These are phyloP conservation scores for Urocolius indicus DNA, from an alignment of 2,113 vertebrate genomes.

Conservation along the genomic window DNA sequence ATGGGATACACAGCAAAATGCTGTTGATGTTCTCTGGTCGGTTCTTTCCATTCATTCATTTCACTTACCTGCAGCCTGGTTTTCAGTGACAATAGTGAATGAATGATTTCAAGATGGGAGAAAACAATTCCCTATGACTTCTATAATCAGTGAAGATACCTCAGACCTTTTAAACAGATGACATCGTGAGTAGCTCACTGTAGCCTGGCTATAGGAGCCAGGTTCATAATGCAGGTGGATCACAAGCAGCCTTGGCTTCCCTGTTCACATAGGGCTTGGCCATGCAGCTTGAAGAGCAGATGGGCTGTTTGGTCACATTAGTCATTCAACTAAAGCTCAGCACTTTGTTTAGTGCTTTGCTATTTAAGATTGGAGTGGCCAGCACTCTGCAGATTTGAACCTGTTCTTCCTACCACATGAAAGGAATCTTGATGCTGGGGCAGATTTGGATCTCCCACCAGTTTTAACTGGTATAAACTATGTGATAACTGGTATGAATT, in stretches of 20 bases:
- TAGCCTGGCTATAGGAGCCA: neutral
- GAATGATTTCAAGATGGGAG: neutral
- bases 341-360: neutral
- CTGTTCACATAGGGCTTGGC: neutral
- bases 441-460: conserved; percentile 28
- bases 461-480: neutral
- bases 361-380: neutral
- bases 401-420: conserved; percentile 25
- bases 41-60: neutral
- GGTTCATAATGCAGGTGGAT: neutral
- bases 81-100: neutral
- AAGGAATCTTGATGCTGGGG: neutral
- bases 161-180: neutral
- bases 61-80: neutral
- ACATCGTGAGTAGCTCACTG: neutral
- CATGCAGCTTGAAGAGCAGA: neutral
- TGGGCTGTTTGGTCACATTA: neutral
- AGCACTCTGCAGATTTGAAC: conserved; percentile 24
- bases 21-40: neutral
- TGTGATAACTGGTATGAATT: conserved; percentile 2
- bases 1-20: neutral
- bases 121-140: neutral
- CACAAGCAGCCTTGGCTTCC: neutral
- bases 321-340: neutral
- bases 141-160: neutral